These are phyloP conservation scores for Cephalopachus bancanus DNA, from an alignment of 2,797 vertebrate genomes.

Conservation along the genomic window DNA sequence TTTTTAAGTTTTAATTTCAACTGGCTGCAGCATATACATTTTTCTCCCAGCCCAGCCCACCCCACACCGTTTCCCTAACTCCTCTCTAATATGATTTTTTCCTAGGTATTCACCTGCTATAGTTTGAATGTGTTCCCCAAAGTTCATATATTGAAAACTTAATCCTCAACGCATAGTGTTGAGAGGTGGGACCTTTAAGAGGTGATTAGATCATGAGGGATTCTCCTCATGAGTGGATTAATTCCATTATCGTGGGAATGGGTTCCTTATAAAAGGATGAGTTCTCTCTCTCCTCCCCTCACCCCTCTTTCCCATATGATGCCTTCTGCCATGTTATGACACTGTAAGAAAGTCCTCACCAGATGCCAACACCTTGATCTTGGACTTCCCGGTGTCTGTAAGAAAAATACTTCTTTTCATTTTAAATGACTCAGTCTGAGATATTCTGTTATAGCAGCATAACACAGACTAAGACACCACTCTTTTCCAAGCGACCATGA, in stretches of 20 bases:
- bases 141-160: not conserved
- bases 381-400: not conserved
- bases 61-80: not conserved
- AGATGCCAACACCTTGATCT: not conserved
- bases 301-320: not conserved
- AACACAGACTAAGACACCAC: not conserved
- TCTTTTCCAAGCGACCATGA: not conserved
- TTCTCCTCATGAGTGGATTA: not conserved
- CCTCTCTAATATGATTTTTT: not conserved
- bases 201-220: not conserved
- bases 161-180: not conserved
- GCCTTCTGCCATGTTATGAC: not conserved
- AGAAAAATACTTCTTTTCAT: not conserved
- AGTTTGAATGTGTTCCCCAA: not conserved
- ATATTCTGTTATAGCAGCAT: not conserved
- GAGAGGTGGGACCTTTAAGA: not conserved
- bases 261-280: not conserved
- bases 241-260: not conserved
- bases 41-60: not conserved
- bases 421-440: not conserved
- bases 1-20: constrained; percentile 47
- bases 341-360: not conserved
- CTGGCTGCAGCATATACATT: not conserved
- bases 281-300: not conserved
- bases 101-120: not conserved